Evolutionary conservation across 2,888 invertebrate species (phyloP).

Genomic region (Sphecodes monilicornis): DNA sequence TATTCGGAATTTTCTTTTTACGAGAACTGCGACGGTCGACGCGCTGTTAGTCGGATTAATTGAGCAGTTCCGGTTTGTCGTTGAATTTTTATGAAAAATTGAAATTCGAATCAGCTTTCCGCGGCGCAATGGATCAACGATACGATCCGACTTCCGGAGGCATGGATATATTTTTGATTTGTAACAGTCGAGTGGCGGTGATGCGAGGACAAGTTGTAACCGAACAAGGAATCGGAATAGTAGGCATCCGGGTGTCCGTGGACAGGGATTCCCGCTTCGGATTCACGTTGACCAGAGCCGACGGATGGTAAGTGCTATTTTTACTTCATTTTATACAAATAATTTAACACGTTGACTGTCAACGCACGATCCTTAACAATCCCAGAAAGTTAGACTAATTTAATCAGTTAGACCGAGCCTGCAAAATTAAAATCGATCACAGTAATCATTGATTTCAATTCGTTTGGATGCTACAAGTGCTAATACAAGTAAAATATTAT

Average conservation of each 20-base stretch:
- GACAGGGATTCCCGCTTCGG: conserved; percentile 97
- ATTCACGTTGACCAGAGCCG: conserved; percentile 96
- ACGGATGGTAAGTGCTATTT: conserved; percentile 94
- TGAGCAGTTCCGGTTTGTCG: neutral
- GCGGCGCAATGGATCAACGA: conserved; percentile 67
- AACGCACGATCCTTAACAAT: neutral
- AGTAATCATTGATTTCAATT: no score
- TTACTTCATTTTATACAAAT: neutral
- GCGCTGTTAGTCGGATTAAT: neutral
- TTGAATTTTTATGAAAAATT: neutral
- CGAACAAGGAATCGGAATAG: conserved; percentile 97
- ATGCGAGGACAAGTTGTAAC: conserved; percentile 99
- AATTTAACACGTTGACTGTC: neutral
- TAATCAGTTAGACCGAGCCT: neutral
- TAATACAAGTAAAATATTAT: neutral
- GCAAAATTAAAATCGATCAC: neutral
- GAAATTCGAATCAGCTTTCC: conserved; percentile 55
- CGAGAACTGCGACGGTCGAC: neutral
- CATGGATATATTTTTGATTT: conserved; percentile 80
- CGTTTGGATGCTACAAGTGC: no score
- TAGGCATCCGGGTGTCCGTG: conserved; percentile 98
- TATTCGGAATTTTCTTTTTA: neutral
- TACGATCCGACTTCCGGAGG: conserved; percentile 59
- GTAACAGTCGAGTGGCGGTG: conserved; percentile 97
- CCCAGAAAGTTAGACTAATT: no score